phyloP scores from a whole-genome alignment of 2,113 vertebrate species.

The Podilymbus podiceps region DNA sequence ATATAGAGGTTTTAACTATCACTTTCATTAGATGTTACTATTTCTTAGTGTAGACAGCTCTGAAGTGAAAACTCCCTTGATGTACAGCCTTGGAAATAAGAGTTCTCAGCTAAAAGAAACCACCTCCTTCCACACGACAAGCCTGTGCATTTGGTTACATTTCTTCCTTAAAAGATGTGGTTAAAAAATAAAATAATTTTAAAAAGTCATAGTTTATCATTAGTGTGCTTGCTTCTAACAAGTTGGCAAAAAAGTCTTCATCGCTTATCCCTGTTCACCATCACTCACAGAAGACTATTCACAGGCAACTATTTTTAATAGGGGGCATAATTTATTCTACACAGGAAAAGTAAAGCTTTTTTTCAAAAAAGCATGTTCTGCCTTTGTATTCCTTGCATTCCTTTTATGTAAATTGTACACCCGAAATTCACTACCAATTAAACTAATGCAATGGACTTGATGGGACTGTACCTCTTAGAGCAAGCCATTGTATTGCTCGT shows the following conservation, averaged over 20 bases:
- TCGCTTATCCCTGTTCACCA: background rate
- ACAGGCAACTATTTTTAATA: background rate
- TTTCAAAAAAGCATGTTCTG: background rate
- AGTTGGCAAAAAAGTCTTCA: background rate
- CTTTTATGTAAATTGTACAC: background rate
- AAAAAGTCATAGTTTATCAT: background rate
- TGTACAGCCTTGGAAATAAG: background rate
- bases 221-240: background rate
- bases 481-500: background rate
- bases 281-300: background rate
- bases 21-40: constrained; percentile 16
- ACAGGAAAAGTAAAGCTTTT: background rate
- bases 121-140: background rate
- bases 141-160: background rate
- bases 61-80: constrained; percentile 33
- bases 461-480: background rate
- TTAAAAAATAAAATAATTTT: background rate
- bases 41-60: background rate
- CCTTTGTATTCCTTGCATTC: background rate
- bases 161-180: background rate
- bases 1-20: background rate
- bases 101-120: constrained; percentile 5
- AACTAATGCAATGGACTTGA: background rate
- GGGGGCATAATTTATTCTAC: background rate
- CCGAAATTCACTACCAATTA: background rate